Evolutionary conservation across 2,113 vertebrate genomes (phyloP).

Genomic region (Lucifuga dentata): DNA sequence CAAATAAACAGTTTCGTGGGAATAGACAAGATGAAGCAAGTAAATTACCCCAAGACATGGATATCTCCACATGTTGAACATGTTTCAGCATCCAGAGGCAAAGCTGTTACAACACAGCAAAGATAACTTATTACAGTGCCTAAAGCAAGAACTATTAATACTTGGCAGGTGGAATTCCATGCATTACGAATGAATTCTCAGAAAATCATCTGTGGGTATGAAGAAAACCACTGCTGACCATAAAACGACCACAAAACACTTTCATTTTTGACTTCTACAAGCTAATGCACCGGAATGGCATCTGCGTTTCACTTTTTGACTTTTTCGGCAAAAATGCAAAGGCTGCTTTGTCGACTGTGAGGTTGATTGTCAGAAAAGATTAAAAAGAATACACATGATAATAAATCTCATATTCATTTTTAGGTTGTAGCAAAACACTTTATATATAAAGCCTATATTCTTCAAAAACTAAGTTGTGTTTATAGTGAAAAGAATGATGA

Average conservation of each 20-base stretch:
- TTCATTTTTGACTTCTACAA: slow-evolving; percentile 3
- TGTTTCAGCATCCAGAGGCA: slow-evolving; percentile 41
- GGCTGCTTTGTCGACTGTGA: too few relatives aligned
- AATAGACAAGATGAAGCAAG: slow-evolving; percentile 27
- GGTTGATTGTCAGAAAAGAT: too few relatives aligned
- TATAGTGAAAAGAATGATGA: too few relatives aligned
- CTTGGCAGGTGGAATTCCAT: slow-evolving; percentile 18
- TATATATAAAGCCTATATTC: too few relatives aligned
- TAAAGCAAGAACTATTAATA: neutral
- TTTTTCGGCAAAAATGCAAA: too few relatives aligned
- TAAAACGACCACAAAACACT: too few relatives aligned
- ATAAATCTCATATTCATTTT: too few relatives aligned
- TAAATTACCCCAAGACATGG: slow-evolving; percentile 15
- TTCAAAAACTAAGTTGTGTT: too few relatives aligned
- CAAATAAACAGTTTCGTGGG: slow-evolving; percentile 21
- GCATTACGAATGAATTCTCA: neutral
- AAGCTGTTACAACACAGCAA: slow-evolving; percentile 11
- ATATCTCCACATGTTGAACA: slow-evolving; percentile 24
- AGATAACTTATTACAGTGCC: slow-evolving; percentile 13
- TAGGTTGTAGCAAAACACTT: too few relatives aligned
- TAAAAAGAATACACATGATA: too few relatives aligned
- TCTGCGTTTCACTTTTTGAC: neutral
- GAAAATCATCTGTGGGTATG: neutral
- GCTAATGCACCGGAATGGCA: neutral
- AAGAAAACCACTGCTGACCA: neutral